A percentile compares a stretch with the other conserved stretches of the same genome.
phyloP scores from a whole-genome alignment of 2,797 vertebrate species.

The Lophius americanus region DNA sequence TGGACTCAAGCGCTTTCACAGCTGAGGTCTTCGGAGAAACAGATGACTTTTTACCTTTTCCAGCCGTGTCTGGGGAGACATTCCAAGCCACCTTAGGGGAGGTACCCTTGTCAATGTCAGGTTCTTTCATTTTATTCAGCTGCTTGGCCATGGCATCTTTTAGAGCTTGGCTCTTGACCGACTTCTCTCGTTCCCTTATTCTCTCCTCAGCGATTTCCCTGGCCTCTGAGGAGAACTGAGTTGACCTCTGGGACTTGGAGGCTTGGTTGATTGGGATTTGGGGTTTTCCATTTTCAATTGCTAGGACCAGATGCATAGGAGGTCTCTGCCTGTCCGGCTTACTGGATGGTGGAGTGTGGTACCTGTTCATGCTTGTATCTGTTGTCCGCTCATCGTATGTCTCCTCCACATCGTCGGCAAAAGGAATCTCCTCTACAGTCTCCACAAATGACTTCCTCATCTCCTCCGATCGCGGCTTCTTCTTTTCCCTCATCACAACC shows the following conservation, averaged over 20 bases:
- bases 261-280: constrained; percentile 71
- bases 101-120: constrained; percentile 75
- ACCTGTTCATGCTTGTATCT: constrained; percentile 85
- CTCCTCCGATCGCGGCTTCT: constrained; percentile 76
- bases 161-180: constrained; percentile 91
- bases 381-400: constrained; percentile 89
- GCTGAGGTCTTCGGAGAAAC: constrained; percentile 76
- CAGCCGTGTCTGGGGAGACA: constrained; percentile 49
- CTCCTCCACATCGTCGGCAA: constrained; percentile 96
- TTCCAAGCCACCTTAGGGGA: constrained; percentile 77
- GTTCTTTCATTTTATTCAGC: constrained; percentile 92
- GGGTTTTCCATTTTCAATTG: constrained; percentile 88
- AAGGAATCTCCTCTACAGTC: constrained; percentile 96
- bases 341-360: constrained; percentile 89
- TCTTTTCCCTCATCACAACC: constrained; percentile 82
- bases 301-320: constrained; percentile 77
- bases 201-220: constrained; percentile 94
- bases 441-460: constrained; percentile 93
- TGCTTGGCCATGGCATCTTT: constrained; percentile 96
- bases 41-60: constrained; percentile 75
- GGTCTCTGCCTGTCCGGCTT: constrained; percentile 75
- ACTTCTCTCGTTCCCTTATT: constrained; percentile 93
- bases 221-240: constrained; percentile 90
- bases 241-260: constrained; percentile 72
- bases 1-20: constrained; percentile 81